phyloP scores from a whole-genome alignment of 2,797 vertebrate species.

The Tympanoctomys barrerae region DNA sequence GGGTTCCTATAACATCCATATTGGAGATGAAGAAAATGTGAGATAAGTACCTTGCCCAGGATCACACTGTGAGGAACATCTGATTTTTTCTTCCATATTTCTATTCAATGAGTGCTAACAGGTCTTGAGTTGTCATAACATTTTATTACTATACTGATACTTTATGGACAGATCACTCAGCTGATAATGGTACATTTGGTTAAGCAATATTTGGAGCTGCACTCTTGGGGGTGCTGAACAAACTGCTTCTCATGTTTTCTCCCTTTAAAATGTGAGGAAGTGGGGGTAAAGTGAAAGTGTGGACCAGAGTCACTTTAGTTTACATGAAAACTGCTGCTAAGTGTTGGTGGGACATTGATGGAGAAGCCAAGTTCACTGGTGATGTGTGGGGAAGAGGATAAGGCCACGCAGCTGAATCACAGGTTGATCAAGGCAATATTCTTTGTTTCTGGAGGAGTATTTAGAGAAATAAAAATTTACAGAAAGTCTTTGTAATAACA shows the following conservation, averaged over 20 bases:
- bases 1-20: not conserved
- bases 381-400: not conserved
- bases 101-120: not conserved
- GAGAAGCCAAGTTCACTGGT: slow-evolving; percentile 22
- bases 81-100: not conserved
- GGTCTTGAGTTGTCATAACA: not conserved
- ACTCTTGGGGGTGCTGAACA: not conserved
- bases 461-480: slow-evolving; percentile 42
- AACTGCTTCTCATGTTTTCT: not conserved
- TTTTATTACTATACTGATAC: not conserved
- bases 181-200: not conserved
- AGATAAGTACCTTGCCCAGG: not conserved
- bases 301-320: slow-evolving; percentile 40
- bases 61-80: not conserved
- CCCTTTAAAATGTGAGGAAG: slow-evolving; percentile 39
- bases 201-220: not conserved
- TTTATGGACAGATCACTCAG: not conserved
- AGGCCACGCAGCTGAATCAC: not conserved
- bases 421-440: not conserved
- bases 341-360: not conserved
- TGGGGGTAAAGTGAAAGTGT: slow-evolving; percentile 6
- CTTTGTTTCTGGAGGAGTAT: not conserved
- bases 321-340: not conserved
- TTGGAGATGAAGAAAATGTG: not conserved
- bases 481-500: slow-evolving; percentile 55